Evolutionary conservation across 2,797 vertebrate species (phyloP), one percentile per base, ranked within the genome.

Genomic region (Siniperca obscura): DNA sequence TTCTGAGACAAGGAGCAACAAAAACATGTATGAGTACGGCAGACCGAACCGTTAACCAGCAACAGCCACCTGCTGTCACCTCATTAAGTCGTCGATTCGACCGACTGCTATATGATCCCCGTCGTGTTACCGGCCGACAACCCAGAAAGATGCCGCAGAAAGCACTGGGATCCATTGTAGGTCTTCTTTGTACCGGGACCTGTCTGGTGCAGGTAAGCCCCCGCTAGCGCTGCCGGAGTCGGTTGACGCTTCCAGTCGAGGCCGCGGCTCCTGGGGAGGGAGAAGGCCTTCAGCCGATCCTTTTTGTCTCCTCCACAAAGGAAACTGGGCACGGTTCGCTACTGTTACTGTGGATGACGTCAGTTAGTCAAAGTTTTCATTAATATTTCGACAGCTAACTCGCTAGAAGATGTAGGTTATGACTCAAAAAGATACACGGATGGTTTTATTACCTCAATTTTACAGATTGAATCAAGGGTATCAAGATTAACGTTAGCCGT

Each of bases 151-250:
- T 96, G 96, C 92, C 91, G 76, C 95, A 94, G 93, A 96, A 94
- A 94, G 89, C 92, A 74, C 92, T 96, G 95, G 94, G 94, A 93
- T 94, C 94, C 92, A 86, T 96, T 93, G 91, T 95, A 93, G 95
- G 91, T 83, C 90, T 96, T 75, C 94, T 96, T 82, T 96, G 90
- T 90, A 93, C 95, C 76, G 95, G 94, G 93, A 91, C 95, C 61
- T 95, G 93, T 93, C 87, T 96, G 87, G 95, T 94, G 84, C 95
- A 96, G 96, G 96, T 96, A 95, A 95, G 95, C 90, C 83, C 57
- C n/a, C 30, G 66, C 66, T 67, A 19, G 56, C 74, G 81, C 79
- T 70, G 78, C 11, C 22, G 0, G 27, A 30, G 52, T 78, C 89
- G 94, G 92, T 17, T 2, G 14, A 16, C 0, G 21, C 48, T 61